Evolutionary conservation across 2,797 vertebrate species (phyloP), one percentile per base, ranked within the genome.

Genomic region (Oreortyx pictus): DNA sequence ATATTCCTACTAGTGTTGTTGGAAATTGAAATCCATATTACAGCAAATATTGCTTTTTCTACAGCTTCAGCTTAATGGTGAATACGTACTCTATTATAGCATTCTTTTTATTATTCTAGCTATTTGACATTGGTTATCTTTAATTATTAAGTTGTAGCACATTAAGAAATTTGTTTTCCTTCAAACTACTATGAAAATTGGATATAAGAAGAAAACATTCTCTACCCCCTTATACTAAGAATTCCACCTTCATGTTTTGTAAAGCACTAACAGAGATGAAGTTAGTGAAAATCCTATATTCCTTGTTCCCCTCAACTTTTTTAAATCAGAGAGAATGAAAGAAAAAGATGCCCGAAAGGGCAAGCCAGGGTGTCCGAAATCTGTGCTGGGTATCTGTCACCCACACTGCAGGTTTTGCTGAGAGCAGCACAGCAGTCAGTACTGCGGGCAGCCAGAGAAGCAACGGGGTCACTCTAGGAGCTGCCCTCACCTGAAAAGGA

Each of bases 341-440:
- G 52, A 75, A 56, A 92, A 82, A 88, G 37, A 82, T 31, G 85
- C 67, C 29, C 33, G 88, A 66, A 81, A 91, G 90, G 91, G 75
- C 72, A 92, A 92, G 82, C 10, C 43, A 59, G 49, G 27, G 65
- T 33, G 19, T 83, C 44, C 57, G 72, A 92, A 91, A 93, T 85
- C 79, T 94, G 78, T 86, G 71, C 82, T 89, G 39, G 68, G 90
- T 95, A 95, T 67, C 95, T 95, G 91, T 91, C 93, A 61, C 82
- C 22, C 91, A 77, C 82, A 47, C 88, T 68, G 82, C 94, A 86
- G 94, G 93, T 66, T 92, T 71, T 89, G 85, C 92, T 74, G 9
- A 86, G 41, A 92, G 83, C 74, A 81, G 82, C 86, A 47, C 94
- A 93, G 91, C 92, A 93, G 89, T 43, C 76, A 54, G 85, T 77